Evolutionary conservation across 2,888 invertebrate species (phyloP), one percentile per base, ranked within the genome.

Genomic region (Gari tellinella): DNA sequence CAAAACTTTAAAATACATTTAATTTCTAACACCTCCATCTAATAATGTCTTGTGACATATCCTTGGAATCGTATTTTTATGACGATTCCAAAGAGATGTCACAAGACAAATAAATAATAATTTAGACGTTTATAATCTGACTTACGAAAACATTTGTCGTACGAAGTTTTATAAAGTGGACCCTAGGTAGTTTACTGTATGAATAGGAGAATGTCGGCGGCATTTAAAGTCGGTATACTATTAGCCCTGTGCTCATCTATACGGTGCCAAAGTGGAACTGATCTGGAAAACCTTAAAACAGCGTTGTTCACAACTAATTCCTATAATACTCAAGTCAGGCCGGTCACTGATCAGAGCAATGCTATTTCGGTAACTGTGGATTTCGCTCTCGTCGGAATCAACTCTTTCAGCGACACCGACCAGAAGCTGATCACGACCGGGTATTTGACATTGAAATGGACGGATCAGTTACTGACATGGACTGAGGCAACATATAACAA

Each of bases 241-340:
- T 26, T 51, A 17, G 21, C 25, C 10, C 26, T 51, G 7, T 51
- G 21, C n/a, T 17, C 17, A 21, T n/a, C 19, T 10, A 48, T 48
- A 37, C 14, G 19, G 15, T 21, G 43, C 10, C 76, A 79, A 43
- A 66, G 69, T 2, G 72, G 73, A 2, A 64, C 64, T 0, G 60
- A 73, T 55, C 19, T 79, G 17, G 53, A 58, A 14, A 53, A 57
- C 17, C 57, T 83, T 5, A 67, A 78, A n/a, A 80, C 76, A 0
- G 15, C 67, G 15, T 37, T 83, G 2, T 83, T 83, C 25, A 76
- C 72, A 4, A 81, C 78, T 12, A 55, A 68, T 14, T 38, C 21
- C 0, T 85, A 83, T 60, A 79, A 80, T 41, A 84, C 23, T 21
- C 43, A 52, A 12, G 73, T 83, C 10, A 78, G 84, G 14, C 84